Evolutionary conservation across 2,888 invertebrate species (phyloP).

Genomic region (Galerucella nymphaeae): DNA sequence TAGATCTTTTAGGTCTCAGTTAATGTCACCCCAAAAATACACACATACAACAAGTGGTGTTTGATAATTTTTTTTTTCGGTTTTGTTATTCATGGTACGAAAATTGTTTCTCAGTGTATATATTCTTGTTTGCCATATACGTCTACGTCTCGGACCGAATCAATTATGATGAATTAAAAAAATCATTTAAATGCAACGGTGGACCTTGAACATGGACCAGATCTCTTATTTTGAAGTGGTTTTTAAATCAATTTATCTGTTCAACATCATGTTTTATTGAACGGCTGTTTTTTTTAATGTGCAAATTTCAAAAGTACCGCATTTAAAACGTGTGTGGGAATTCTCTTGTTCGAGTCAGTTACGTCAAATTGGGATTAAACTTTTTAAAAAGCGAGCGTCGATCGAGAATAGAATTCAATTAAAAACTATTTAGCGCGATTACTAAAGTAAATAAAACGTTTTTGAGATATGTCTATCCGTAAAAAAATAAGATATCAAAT

Average conservation of each 20-base stretch:
- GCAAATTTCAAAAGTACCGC: conserved; percentile 38
- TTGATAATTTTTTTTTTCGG: too few relatives aligned
- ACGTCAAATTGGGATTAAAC: conserved; percentile 6
- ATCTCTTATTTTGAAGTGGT: conserved; percentile 35
- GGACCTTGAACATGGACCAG: conserved; percentile 37
- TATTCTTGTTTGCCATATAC: neutral
- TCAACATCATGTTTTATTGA: conserved; percentile 35
- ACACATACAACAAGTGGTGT: too few relatives aligned
- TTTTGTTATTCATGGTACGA: too few relatives aligned
- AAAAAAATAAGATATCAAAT: too few relatives aligned
- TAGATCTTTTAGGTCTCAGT: too few relatives aligned
- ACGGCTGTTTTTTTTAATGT: conserved; percentile 34
- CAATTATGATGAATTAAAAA: conserved; percentile 18
- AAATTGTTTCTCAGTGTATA: neutral
- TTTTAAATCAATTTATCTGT: conserved; percentile 33
- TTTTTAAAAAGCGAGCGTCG: neutral
- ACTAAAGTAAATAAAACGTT: too few relatives aligned
- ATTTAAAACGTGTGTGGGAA: conserved; percentile 29
- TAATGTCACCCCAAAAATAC: too few relatives aligned
- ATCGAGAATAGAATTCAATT: neutral
- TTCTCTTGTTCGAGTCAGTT: conserved; percentile 13
- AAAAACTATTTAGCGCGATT: neutral
- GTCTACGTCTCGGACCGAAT: neutral
- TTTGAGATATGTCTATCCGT: too few relatives aligned
- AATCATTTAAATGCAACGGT: conserved; percentile 22